phyloP scores from a whole-genome alignment of 2,113 vertebrate genomes.

The Antigone vipio region DNA sequence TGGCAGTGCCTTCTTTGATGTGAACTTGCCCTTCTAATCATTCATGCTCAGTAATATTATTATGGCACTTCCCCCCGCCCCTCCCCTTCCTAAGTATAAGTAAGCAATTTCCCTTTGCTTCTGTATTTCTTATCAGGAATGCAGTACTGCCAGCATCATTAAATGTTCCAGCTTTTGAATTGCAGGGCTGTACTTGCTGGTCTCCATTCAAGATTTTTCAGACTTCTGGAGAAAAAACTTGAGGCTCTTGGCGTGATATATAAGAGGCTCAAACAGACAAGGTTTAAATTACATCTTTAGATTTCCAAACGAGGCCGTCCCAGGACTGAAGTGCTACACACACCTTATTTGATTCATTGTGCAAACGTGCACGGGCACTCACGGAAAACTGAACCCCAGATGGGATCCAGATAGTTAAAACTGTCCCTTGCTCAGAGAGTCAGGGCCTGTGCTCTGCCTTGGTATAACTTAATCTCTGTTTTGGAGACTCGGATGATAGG shows the following conservation, averaged over 20 bases:
- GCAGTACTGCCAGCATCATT: background rate
- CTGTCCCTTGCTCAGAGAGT: background rate
- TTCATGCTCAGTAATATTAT: background rate
- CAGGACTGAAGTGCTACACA: fast-evolving
- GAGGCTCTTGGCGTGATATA: background rate
- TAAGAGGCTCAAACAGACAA: background rate
- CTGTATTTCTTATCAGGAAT: background rate
- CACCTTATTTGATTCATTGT: background rate
- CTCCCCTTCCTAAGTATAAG: background rate
- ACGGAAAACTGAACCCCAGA: background rate
- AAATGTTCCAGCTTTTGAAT: background rate
- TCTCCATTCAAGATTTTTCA: background rate
- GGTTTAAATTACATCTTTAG: background rate
- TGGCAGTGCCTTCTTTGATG: background rate
- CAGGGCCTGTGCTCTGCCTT: background rate
- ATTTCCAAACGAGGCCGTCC: background rate
- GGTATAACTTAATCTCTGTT: background rate
- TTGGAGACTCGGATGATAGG: background rate
- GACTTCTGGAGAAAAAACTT: background rate
- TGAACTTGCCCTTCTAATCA: background rate
- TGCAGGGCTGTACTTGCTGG: background rate
- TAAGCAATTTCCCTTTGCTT: background rate
- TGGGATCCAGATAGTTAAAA: background rate
- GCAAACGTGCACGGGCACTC: background rate
- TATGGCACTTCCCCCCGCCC: background rate